Base-by-base conservation (phyloP, 2,113 vertebrate species). In the Silurus meridionalis region DNA sequence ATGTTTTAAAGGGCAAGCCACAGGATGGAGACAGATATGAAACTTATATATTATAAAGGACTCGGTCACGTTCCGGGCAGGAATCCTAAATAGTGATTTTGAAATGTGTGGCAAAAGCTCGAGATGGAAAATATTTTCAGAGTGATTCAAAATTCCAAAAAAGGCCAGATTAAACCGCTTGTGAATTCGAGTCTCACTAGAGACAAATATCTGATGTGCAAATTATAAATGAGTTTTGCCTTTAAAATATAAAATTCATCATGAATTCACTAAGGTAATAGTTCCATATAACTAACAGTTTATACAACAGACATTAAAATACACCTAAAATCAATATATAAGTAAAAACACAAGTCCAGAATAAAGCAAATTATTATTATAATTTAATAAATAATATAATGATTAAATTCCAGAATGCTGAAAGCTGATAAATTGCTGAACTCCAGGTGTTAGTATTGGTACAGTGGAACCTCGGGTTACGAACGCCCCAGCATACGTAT, bases 31-130 rank as follows among this genome's bases (percentile, higher is more conserved):
- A 86, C 67, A 53, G 50, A 82, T 74, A 80, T 69, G 75, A 86
- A 82, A 75, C 67, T 75, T 77, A 71, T 86, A 78, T 72, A 87
- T 87, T 61, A 85, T 77, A 82, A 78, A 80, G 13, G 25, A 53
- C 23, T 23, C 37, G 7, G 58, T 86, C 58, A 57, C 15, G 69
- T 55, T 55, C 48, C 25, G 72, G 86, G 74, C 86, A 89, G 83
- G 82, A 89, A 87, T 78, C 72, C 17, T 23, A 79, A 85, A 83
- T 79, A 80, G 81, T 83, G 83, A 87, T 72, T 78, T 80, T 83
- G 21, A 48, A 80, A 37, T 37, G 69, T 67, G 25, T 5, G 2
- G 74, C 21, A 61, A 71, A 58, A 25, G 86, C 83, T 66, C 23
- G 50, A 82, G 67, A 15, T 72, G 69, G 67, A 85, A 87, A 79